phyloP scores from a whole-genome alignment of 1,140 invertebrate genomes.

The Panagrolaimus sp. region DNA sequence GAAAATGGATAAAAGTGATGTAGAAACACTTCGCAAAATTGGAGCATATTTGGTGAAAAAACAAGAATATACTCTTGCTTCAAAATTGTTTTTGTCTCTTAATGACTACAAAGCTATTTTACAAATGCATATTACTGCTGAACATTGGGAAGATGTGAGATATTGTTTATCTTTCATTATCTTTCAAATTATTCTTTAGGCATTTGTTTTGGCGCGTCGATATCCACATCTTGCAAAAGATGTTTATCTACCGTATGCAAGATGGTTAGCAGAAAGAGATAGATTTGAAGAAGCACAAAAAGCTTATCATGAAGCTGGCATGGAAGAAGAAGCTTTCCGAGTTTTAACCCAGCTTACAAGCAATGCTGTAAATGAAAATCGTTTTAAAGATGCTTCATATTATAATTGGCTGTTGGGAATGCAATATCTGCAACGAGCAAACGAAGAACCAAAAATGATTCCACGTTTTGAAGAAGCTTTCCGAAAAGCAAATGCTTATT shows the following conservation, averaged over 20 bases:
- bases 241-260: constrained; percentile 89
- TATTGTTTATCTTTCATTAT: constrained; percentile 17
- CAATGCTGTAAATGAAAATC: constrained; percentile 81
- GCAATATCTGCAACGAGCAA: constrained; percentile 77
- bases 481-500: constrained; percentile 78
- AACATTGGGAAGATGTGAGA: constrained; percentile 79
- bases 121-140: constrained; percentile 75
- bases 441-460: constrained; percentile 53
- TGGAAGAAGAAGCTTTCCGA: constrained; percentile 78
- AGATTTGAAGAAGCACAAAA: constrained; percentile 87
- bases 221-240: constrained; percentile 76
- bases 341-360: constrained; percentile 81
- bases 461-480: constrained; percentile 55
- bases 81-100: constrained; percentile 71
- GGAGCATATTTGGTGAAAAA: constrained; percentile 72
- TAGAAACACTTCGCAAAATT: constrained; percentile 70
- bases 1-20: constrained; percentile 77
- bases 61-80: constrained; percentile 71
- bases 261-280: constrained; percentile 88
- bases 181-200: constrained; percentile 61
- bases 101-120: constrained; percentile 72
- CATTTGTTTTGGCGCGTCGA: constrained; percentile 78
- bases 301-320: constrained; percentile 94
- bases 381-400: constrained; percentile 88
- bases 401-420: constrained; percentile 87